Base-by-base conservation (phyloP, 2,888 invertebrate genomes). In the Calliphora vomitoria region DNA sequence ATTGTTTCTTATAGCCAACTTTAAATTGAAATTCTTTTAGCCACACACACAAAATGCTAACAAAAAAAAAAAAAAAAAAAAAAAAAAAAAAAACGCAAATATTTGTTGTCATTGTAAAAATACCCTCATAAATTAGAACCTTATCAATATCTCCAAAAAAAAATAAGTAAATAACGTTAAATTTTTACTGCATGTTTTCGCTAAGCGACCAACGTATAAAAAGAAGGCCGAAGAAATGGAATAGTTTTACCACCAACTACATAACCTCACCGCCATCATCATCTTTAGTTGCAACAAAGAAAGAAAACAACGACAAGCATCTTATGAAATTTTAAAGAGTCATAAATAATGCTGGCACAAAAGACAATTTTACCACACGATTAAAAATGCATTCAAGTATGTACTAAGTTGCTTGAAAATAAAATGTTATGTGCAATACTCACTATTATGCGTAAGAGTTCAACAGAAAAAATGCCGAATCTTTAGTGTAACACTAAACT, bases 301-400 rank as follows among this genome's bases (percentile, higher is more conserved):
- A 76, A 68, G 64, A 81, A n/a, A 76, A 55, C 35, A 15, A 35
- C 60, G 6, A 15, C 41, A 38, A 76, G 66, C 76, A 66, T 83
- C 80, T 81, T 85, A 62, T 85, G 78, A 58, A 85, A 87, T 69
- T 85, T 82, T 53, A 69, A 85, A 85, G 82, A 87, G 87, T 68
- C 85, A 85, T 87, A 87, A 87, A 87, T 87, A 87, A 87, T 85
- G 80, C 75, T 81, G 80, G 75, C 85, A 85, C 69, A 85, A 85
- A 78, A 84, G 85, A 82, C 78, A 85, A 50, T 79, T 75, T 85
- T 87, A 87, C 82, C 79, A 85, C 85, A 85, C 85, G 85, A 85
- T 87, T 87, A 87, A 87, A 87, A 85, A 85, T 82, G 79, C 58
- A 85, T 85, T 76, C 60, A 85, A 85, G 69, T 76, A n/a, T n/a